These are phyloP conservation scores for Edolisoma coerulescens DNA, from an alignment of 2,113 vertebrate genomes.

Conservation along the genomic window DNA sequence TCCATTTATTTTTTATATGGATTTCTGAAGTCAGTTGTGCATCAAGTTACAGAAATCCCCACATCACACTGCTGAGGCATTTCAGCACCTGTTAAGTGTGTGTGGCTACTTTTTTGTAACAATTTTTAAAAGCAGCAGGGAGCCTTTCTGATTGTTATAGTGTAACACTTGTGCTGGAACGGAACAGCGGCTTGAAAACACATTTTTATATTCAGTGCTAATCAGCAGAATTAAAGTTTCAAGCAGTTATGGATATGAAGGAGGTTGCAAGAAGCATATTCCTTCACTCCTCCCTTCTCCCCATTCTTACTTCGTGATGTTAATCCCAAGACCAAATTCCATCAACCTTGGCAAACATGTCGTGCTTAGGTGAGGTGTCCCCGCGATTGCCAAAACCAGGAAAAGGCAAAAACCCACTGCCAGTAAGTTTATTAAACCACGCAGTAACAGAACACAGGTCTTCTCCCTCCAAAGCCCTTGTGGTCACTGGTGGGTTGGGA, in stretches of 20 bases:
- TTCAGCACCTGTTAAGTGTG: neutral
- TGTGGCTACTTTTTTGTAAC: neutral
- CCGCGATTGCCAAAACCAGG: neutral
- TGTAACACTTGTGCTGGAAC: neutral
- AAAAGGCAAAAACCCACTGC: neutral
- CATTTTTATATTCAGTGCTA: neutral
- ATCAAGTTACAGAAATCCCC: neutral
- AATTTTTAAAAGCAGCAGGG: neutral
- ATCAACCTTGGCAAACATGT: neutral
- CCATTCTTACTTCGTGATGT: accelerated
- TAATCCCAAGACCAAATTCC: neutral
- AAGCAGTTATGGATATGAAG: neutral
- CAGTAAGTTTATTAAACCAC: neutral
- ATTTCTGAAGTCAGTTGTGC: neutral
- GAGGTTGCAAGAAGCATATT: neutral
- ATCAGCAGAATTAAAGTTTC: neutral
- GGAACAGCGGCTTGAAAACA: neutral
- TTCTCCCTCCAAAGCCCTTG: neutral
- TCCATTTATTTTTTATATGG: neutral
- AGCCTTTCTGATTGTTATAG: neutral
- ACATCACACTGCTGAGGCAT: neutral
- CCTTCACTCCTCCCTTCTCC: neutral
- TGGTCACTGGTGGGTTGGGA: neutral
- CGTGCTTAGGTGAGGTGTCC: neutral
- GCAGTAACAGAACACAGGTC: neutral